Base-by-base conservation (phyloP, 1,140 invertebrate genomes). In the Hyphantria cunea region DNA sequence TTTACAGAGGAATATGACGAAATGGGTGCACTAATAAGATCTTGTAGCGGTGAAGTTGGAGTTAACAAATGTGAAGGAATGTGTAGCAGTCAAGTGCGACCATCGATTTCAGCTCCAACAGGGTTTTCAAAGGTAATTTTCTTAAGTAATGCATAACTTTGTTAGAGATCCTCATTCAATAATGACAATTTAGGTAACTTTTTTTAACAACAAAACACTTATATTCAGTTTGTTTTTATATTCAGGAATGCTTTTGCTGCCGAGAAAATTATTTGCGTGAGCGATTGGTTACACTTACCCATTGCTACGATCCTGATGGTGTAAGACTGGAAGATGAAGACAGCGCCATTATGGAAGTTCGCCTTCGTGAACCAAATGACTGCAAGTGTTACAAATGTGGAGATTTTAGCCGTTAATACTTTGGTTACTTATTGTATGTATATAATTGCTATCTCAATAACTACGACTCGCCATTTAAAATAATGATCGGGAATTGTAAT, bases 321-420 rank as follows among this genome's bases (percentile, higher is more conserved):
- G 91, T 95, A 4, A 92, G 95, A 71, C 85, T 98, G 48, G 93
- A 92, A 13, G 91, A 93, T 6, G 90, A 91, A 58, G 92, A 94
- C 33, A 80, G 91, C 33, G 94, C 94, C 14, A 91, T 92, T 0
- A 96, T 97, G 95, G 94, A 96, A 70, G 93, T 98, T 11, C 95
- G 95, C 72, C 90, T 98, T 41, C 92, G 94, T 50, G 96, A 98
- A 88, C 97, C 97, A 0, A 94, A 94, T 13, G 96, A 97, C 71
- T 98, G 97, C 88, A 96, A 96, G 90, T 98, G 97, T 80, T 96
- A 94, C 86, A 97, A 97, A 88, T 98, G 97, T 82, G 96, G 96
- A 64, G 94, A 95, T 73, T 95, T 93, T 71, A 94, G 93, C 56
- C 92, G 93, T 89, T 94, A 92, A 89, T 78, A 0, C 9, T 47